These are phyloP conservation scores for Rotaria sp. DNA, from an alignment of 2,888 invertebrate genomes.

Conservation along the genomic window DNA sequence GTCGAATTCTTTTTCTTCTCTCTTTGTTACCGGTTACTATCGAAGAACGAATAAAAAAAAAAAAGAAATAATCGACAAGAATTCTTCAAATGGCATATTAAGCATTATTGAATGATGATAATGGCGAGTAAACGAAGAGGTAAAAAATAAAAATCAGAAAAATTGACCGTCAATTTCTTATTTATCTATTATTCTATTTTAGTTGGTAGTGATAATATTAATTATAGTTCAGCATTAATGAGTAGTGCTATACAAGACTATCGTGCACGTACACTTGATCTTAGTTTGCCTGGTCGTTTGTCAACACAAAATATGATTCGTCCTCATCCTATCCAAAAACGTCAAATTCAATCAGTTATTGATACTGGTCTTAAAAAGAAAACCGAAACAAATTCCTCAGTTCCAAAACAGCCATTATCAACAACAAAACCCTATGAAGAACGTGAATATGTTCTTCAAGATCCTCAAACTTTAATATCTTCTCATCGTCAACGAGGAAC, in stretches of 20 bases:
- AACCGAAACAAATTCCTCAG: not conserved
- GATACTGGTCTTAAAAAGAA: conserved; percentile 10
- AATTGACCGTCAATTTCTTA: not conserved
- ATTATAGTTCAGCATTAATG: conserved; percentile 18
- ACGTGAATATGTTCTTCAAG: conserved; percentile 21
- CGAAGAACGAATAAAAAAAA: not conserved
- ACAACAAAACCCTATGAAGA: not conserved
- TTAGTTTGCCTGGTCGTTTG: not conserved
- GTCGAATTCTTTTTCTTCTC: not conserved
- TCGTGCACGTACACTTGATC: not conserved
- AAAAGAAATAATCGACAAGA: not conserved
- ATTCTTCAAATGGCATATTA: not conserved
- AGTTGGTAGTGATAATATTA: not conserved
- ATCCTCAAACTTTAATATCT: not conserved
- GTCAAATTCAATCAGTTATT: not conserved
- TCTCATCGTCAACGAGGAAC: not conserved
- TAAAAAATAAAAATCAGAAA: not conserved
- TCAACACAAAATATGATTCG: not conserved
- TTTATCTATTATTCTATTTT: not conserved
- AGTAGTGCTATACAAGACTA: conserved; percentile 24
- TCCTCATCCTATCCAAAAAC: not conserved
- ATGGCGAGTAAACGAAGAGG: not conserved
- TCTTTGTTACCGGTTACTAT: not conserved
- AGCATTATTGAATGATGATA: not conserved
- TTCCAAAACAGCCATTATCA: not conserved